These are phyloP conservation scores for Hermaeophaga mercurialis DNA, from an alignment of 2,888 invertebrate genomes.

Conservation along the genomic window DNA sequence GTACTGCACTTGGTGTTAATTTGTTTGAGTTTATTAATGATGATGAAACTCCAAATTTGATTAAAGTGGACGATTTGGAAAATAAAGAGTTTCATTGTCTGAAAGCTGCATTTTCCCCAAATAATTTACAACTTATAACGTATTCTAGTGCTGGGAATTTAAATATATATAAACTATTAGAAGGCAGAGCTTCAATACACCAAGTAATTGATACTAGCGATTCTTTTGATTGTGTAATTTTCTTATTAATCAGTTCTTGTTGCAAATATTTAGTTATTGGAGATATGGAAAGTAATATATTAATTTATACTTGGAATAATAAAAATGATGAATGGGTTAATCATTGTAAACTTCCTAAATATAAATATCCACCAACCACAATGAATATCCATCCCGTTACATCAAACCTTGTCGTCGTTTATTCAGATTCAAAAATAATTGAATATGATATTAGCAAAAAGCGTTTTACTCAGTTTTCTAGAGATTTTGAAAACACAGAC, in stretches of 20 bases:
- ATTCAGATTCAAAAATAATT: constrained; percentile 81
- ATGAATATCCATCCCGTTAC: constrained; percentile 67
- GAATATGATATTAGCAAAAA: constrained; percentile 73
- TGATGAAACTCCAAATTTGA: constrained; percentile 46
- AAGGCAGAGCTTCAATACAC: constrained; percentile 50
- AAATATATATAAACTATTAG: constrained; percentile 55
- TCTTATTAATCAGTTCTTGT: constrained; percentile 60
- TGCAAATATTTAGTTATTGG: constrained; percentile 70
- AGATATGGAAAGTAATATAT: constrained; percentile 69
- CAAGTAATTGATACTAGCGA: constrained; percentile 60
- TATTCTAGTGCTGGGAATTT: constrained; percentile 56
- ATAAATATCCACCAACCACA: constrained; percentile 73
- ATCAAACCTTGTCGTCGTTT: constrained; percentile 70
- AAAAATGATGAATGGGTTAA: constrained; percentile 56
- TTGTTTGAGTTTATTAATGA: constrained; percentile 64
- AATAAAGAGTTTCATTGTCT: constrained; percentile 41
- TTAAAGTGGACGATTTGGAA: constrained; percentile 50
- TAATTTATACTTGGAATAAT: constrained; percentile 62
- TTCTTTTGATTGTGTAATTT: constrained; percentile 63
- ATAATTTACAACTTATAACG: constrained; percentile 56
- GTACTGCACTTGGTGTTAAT: constrained; percentile 69
- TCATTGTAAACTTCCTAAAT: constrained; percentile 70
- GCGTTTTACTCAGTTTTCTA: constrained; percentile 69
- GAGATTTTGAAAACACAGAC: constrained; percentile 59
- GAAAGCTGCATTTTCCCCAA: constrained; percentile 55